Conservation (phyloP, 2,888 invertebrate species). For the Tenodera sinensis region DNA sequence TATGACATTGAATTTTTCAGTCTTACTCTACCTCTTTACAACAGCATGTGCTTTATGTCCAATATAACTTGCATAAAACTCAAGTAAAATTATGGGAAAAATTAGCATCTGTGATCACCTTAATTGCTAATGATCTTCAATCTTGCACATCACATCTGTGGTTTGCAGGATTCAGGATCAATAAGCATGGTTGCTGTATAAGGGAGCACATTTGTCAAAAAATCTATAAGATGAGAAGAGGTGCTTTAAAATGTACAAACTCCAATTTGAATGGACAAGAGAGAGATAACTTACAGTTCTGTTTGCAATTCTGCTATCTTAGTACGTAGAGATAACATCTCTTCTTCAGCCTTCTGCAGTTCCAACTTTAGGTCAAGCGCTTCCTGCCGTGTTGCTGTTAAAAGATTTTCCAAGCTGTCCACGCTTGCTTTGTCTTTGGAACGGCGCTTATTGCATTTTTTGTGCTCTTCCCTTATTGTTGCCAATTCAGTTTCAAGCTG, state of each 20-base stretch:
- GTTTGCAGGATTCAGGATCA: too few relatives aligned
- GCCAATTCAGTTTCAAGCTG: constrained; percentile 53
- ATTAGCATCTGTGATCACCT: too few relatives aligned
- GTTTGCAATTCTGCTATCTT: constrained; percentile 51
- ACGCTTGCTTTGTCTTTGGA: constrained; percentile 48
- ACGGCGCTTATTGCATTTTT: constrained; percentile 45
- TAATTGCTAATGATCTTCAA: too few relatives aligned
- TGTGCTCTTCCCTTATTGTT: constrained; percentile 47
- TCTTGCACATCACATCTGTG: too few relatives aligned
- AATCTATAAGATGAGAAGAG: background rate
- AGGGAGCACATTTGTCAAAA: background rate
- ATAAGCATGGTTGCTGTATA: too few relatives aligned
- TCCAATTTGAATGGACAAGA: background rate
- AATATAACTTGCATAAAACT: too few relatives aligned
- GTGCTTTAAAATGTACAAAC: background rate
- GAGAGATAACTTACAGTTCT: constrained; percentile 47
- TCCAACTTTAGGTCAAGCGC: constrained; percentile 59
- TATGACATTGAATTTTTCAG: too few relatives aligned
- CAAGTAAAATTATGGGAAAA: too few relatives aligned
- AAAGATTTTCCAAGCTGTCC: constrained; percentile 54
- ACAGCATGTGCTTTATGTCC: too few relatives aligned
- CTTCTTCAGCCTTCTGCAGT: constrained; percentile 62
- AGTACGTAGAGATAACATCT: constrained; percentile 52
- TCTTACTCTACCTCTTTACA: too few relatives aligned
- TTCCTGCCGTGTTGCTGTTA: constrained; percentile 56